phyloP scores from a whole-genome alignment of 2,113 vertebrate species.

The Neodon shergylaensis region DNA sequence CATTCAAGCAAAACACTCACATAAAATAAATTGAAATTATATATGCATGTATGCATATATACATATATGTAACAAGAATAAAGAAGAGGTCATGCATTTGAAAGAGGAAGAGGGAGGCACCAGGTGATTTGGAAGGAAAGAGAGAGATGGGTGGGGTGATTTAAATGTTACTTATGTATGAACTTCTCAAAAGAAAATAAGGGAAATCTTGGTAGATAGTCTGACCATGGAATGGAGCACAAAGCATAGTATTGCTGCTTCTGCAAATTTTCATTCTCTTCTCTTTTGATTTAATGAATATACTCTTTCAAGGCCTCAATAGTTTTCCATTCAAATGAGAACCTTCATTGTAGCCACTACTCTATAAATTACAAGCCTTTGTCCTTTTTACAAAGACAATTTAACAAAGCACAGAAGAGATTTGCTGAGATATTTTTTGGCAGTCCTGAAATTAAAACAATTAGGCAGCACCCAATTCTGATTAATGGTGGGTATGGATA shows the following conservation, averaged over 20 bases:
- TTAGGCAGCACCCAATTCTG: not conserved
- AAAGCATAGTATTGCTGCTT: fast-evolving
- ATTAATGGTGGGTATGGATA: not conserved
- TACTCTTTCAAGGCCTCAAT: not conserved
- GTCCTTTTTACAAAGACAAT: not conserved
- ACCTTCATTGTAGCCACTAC: not conserved
- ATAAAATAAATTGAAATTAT: not conserved
- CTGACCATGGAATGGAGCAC: fast-evolving
- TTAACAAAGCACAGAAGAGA: constrained; percentile 53
- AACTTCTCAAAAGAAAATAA: not conserved
- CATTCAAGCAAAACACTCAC: not conserved
- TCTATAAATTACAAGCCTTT: not conserved
- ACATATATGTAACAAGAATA: not conserved
- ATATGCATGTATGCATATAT: not conserved
- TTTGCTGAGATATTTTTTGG: constrained; percentile 1
- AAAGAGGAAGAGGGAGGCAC: not conserved
- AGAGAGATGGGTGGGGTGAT: not conserved
- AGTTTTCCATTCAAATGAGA: not conserved
- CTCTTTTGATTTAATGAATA: not conserved
- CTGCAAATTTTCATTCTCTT: not conserved
- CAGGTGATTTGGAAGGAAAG: not conserved
- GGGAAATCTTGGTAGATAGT: not conserved
- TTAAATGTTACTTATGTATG: not conserved
- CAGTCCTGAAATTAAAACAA: constrained; percentile 20
- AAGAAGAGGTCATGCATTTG: not conserved